phyloP scores from a whole-genome alignment of 2,888 invertebrate species.

The Stictocephala bisonia region DNA sequence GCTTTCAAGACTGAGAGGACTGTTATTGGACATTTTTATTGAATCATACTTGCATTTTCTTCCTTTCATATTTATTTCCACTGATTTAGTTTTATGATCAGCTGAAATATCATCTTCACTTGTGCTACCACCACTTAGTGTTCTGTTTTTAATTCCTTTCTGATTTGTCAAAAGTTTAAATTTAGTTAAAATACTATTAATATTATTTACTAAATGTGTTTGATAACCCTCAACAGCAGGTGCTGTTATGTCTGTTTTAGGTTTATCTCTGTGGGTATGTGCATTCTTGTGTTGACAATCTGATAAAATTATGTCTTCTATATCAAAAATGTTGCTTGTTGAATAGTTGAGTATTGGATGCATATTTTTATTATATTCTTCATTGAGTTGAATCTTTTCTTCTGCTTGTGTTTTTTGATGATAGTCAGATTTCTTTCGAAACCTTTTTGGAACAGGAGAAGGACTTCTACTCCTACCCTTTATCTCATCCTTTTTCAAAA shows the following conservation, averaged over 20 bases:
- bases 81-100: slow-evolving; percentile 6
- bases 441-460: slow-evolving; percentile 23
- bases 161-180: neutral
- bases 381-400: slow-evolving; percentile 17
- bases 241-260: neutral
- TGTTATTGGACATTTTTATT: neutral
- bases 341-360: neutral
- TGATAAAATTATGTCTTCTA: neutral
- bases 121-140: slow-evolving; percentile 13
- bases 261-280: neutral
- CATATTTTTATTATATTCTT: neutral
- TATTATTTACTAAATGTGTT: neutral
- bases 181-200: neutral
- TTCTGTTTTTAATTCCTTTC: neutral
- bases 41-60: neutral
- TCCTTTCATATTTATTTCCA: neutral
- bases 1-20: neutral
- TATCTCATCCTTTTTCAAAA: slow-evolving; percentile 14
- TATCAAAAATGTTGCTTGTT: neutral
- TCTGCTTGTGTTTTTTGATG: too few relatives aligned
- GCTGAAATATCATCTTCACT: slow-evolving; percentile 21
- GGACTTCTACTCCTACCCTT: slow-evolving; percentile 28
- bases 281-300: neutral
- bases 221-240: neutral
- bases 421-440: too few relatives aligned